Percentiles rank a stretch among this genome's conserved stretches.
These are phyloP conservation scores for Vireo altiloquus DNA, from an alignment of 2,113 vertebrate genomes.

Conservation along the genomic window DNA sequence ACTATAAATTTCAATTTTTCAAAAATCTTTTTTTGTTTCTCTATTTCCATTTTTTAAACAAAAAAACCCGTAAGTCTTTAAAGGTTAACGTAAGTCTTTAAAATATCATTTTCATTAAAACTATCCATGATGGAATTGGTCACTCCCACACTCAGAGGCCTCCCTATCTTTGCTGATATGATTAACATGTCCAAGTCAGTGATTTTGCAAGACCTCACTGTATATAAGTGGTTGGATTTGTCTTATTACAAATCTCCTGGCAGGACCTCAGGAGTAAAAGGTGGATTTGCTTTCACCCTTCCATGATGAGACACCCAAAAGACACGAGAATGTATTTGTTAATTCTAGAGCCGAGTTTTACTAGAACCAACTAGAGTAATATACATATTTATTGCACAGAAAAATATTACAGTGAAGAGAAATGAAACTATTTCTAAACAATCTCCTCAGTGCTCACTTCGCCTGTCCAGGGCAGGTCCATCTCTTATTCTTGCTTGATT, in stretches of 20 bases:
- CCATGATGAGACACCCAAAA: not conserved
- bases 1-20: rapidly evolving
- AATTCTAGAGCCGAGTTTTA: not conserved
- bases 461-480: not conserved
- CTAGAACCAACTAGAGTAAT: not conserved
- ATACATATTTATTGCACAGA: not conserved
- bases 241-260: not conserved
- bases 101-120: not conserved
- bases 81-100: not conserved
- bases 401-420: not conserved
- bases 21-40: not conserved
- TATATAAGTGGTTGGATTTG: rapidly evolving
- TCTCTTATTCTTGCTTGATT: not conserved
- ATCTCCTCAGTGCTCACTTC: not conserved
- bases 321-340: rapidly evolving
- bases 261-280: not conserved
- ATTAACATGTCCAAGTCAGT: not conserved
- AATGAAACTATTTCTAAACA: rapidly evolving
- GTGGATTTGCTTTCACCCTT: not conserved
- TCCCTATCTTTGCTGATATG: not conserved
- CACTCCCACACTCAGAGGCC: not conserved
- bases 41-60: not conserved
- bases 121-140: not conserved
- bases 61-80: rapidly evolving
- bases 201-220: not conserved